Evolutionary conservation across 1,140 invertebrate genomes (phyloP), one percentile per base, ranked within the genome.

Genomic region (Ips typographus): DNA sequence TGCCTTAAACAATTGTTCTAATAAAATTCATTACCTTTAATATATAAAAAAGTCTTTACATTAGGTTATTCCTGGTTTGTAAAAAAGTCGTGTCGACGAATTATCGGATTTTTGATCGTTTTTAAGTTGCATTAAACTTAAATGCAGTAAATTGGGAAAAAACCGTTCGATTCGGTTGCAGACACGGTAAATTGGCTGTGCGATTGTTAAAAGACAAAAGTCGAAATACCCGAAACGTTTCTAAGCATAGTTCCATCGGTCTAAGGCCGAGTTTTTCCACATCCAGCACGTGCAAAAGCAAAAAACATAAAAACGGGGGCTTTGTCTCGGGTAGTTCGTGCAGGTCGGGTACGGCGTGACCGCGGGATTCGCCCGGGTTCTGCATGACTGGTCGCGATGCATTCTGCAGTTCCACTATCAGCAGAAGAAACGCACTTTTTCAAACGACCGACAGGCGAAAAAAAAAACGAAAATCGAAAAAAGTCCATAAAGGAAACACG

Each of bases 301-400:
- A 56, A 56, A n/a, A 38, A 39, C 53, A 56, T 36, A 56, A 56
- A 56, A 56, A 56, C 6, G 7, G 53, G n/a, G n/a, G 22, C 38
- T 56, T 56, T 56, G 53, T 56, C n/a, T 37, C 22, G 53, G 53
- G 57, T 59, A 59, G 40, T 59, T 59, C 57, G 57, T 59, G 57
- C 57, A 59, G 57, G 57, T 59, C 57, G 57, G 40, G 57, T 59
- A 59, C 57, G 40, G 57, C 57, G 57, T 59, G 57, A 59, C 41
- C 57, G 57, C 42, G 40, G 57, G 57, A 59, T 59, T 59, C 57
- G 40, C 57, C 40, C 53, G 57, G 40, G 57, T 59, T 59, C 57
- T 59, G 57, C 57, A 59, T 59, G 57, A 59, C 57, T 59, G 57
- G 8, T 38, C 52, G 52, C 52, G 52, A 55, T 55, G 52, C 52